Conservation (phyloP, 2,888 invertebrate genomes). For the Cephus pulcher region DNA sequence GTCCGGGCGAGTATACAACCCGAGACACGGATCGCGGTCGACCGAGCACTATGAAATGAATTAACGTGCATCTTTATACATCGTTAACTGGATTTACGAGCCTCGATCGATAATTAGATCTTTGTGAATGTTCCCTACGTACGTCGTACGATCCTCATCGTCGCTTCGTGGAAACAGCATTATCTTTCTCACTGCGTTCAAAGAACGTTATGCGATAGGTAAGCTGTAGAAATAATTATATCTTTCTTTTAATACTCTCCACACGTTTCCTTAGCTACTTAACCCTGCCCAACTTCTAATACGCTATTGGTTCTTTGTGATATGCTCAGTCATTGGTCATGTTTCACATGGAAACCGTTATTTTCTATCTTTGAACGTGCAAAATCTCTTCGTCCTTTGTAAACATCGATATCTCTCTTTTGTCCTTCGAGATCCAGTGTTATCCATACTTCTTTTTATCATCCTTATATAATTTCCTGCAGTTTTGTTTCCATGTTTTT, state of each 20-base stretch:
- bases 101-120: neutral
- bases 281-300: neutral
- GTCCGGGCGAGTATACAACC: conserved; percentile 58
- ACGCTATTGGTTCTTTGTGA: conserved; percentile 37
- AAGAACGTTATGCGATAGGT: neutral
- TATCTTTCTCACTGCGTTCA: neutral
- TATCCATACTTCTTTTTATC: neutral
- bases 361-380: neutral
- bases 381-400: neutral
- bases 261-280: neutral
- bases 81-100: neutral
- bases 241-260: neutral
- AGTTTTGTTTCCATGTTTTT: conserved; percentile 13
- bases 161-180: neutral
- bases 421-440: neutral
- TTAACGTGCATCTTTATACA: neutral
- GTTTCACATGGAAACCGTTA: conserved; percentile 15
- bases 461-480: neutral
- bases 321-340: conserved; percentile 43
- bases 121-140: neutral
- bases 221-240: neutral
- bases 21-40: conserved; percentile 31
- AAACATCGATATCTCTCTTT: neutral
- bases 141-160: neutral
- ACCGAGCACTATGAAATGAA: neutral